These are phyloP conservation scores for Paracentrotus lividus DNA, from an alignment of 53 echinoderm and acorn worm species.

Conservation along the genomic window DNA sequence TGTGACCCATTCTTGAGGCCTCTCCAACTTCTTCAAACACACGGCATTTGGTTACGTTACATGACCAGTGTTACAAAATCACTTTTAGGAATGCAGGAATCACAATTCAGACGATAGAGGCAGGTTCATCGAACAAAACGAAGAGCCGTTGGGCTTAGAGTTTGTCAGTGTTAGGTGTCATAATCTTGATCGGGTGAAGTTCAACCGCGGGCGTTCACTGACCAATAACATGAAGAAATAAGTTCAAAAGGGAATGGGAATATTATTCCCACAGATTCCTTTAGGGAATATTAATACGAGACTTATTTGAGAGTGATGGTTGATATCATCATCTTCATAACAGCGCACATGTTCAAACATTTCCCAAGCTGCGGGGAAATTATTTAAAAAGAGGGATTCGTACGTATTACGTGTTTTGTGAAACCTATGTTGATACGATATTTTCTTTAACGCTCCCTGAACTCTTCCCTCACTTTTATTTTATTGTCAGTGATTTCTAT, in stretches of 20 bases:
- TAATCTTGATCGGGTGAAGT: constrained; percentile 24
- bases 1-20: background rate
- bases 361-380: background rate
- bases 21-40: background rate
- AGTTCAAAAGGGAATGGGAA: background rate
- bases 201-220: constrained; percentile 14
- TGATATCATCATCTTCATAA: constrained; percentile 34
- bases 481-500: background rate
- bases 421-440: background rate
- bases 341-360: background rate
- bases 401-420: background rate
- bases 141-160: background rate
- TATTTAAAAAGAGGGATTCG: background rate
- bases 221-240: constrained; percentile 8
- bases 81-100: constrained; percentile 18
- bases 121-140: constrained; percentile 22
- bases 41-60: constrained; percentile 22
- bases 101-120: constrained; percentile 25
- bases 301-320: background rate
- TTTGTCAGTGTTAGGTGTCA: constrained; percentile 34
- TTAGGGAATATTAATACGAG: constrained; percentile 20
- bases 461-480: background rate
- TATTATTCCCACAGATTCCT: background rate
- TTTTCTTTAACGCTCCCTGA: background rate
- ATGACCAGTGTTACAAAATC: background rate